Percentiles rank a stretch among this genome's conserved stretches.
Evolutionary conservation across 2,797 vertebrate species (phyloP).

Genomic region (Pristis pectinata): DNA sequence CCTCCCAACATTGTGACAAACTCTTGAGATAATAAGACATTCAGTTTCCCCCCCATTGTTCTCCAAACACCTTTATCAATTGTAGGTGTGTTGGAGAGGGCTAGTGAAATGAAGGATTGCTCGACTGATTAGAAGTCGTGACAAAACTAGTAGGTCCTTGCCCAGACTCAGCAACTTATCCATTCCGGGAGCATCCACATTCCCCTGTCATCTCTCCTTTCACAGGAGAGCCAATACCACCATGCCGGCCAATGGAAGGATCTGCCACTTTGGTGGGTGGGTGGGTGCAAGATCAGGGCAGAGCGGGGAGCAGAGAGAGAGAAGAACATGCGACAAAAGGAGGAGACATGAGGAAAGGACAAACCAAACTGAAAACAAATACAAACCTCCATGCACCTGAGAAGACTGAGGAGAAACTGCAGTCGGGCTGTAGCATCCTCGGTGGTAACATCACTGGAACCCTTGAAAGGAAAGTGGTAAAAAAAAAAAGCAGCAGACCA

Average conservation of each 20-base stretch:
- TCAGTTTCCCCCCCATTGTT: neutral
- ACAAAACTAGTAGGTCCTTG: neutral
- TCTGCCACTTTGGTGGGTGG: no score
- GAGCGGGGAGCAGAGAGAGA: no score
- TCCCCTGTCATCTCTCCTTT: no score
- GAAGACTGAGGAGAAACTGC: neutral
- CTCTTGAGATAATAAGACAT: neutral
- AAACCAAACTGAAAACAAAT: neutral
- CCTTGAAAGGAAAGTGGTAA: constrained; percentile 34
- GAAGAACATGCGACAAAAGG: no score
- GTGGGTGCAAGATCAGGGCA: no score
- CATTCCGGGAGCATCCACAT: no score
- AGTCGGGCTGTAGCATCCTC: neutral
- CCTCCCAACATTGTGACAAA: neutral
- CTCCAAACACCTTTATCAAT: neutral
- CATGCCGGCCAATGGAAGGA: no score
- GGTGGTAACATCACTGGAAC: neutral
- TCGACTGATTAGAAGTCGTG: neutral
- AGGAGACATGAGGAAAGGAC: neutral
- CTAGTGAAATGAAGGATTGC: neutral
- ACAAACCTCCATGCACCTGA: neutral
- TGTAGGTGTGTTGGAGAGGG: neutral
- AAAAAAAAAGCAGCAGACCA: constrained; percentile 27
- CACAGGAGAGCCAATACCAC: no score
- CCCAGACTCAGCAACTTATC: neutral